A percentile compares a stretch with the other conserved stretches of the same genome.
phyloP scores from a whole-genome alignment of 2,888 invertebrate species.

The Leptopilina myrica region DNA sequence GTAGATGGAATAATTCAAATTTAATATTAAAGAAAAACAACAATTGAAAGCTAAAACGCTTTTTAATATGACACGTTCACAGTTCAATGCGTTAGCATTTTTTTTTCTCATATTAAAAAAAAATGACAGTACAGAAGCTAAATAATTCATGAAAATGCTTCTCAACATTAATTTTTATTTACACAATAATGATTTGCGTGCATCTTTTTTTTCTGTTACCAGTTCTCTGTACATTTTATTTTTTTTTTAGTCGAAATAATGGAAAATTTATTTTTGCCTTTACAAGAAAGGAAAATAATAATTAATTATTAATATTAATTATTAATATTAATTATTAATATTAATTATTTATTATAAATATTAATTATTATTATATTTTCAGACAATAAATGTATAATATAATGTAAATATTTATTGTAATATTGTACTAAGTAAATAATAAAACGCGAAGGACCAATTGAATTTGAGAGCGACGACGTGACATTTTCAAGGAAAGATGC shows the following conservation, averaged over 20 bases:
- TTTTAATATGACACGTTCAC: background rate
- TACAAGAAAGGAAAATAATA: no score
- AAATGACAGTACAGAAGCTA: background rate
- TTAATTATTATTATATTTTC: no score
- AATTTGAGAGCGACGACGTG: background rate
- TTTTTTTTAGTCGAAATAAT: background rate
- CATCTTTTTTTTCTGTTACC: slow-evolving; percentile 6
- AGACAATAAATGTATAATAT: no score
- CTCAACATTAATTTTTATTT: slow-evolving; percentile 1
- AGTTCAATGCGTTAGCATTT: slow-evolving; percentile 24
- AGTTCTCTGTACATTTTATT: slow-evolving; percentile 9
- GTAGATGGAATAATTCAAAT: slow-evolving; percentile 79
- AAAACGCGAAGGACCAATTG: background rate
- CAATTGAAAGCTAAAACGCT: slow-evolving; percentile 9
- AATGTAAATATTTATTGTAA: no score
- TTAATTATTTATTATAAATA: no score
- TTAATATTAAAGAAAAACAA: slow-evolving; percentile 55
- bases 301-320: no score
- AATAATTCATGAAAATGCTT: slow-evolving; percentile 4
- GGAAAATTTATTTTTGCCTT: no score
- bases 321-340: no score
- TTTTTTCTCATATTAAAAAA: background rate
- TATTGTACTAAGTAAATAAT: slow-evolving; percentile 26
- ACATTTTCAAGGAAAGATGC: background rate
- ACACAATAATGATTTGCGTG: slow-evolving; percentile 9